These are phyloP conservation scores for Balearica regulorum DNA, from an alignment of 2,797 vertebrate species.

Conservation along the genomic window DNA sequence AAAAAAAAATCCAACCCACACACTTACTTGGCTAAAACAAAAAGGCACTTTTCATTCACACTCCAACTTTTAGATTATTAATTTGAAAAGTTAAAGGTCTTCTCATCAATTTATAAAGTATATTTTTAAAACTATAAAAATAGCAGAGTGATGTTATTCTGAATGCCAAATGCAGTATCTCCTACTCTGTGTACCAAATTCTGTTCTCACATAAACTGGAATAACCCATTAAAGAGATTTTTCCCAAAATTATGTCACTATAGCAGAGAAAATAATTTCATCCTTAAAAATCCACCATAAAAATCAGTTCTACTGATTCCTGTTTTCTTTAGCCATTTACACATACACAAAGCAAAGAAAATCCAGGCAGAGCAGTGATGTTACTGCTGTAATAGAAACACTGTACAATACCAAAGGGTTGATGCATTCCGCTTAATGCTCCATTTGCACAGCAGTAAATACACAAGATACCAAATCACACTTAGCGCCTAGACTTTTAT, in stretches of 20 bases:
- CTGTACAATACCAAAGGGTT: not conserved
- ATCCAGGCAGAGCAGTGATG: not conserved
- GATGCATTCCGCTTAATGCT: not conserved
- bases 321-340: not conserved
- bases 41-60: not conserved
- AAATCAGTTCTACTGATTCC: not conserved
- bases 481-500: not conserved
- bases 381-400: not conserved
- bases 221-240: not conserved
- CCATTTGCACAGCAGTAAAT: not conserved
- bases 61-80: not conserved
- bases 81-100: not conserved
- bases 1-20: not conserved
- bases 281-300: not conserved
- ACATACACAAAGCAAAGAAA: not conserved
- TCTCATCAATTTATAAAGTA: not conserved
- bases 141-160: not conserved
- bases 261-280: not conserved
- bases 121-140: not conserved
- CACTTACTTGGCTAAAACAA: not conserved
- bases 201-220: not conserved
- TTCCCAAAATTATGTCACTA: not conserved
- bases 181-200: not conserved
- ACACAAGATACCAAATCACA: not conserved
- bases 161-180: not conserved